Percentiles rank a stretch among this genome's conserved stretches.
These are phyloP conservation scores for Chaetodon trifascialis DNA, from an alignment of 2,113 vertebrate genomes.

Conservation along the genomic window DNA sequence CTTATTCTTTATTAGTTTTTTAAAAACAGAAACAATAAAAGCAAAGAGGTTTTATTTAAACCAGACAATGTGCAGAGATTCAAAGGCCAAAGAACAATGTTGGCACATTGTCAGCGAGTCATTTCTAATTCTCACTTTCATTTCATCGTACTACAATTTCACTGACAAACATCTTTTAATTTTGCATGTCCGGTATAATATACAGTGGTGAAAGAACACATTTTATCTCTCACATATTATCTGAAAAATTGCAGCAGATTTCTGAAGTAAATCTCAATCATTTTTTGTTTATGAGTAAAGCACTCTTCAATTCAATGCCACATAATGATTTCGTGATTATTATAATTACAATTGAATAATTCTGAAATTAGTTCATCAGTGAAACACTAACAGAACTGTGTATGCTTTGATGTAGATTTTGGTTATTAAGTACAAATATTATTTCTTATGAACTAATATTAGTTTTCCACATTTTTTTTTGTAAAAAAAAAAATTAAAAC, in stretches of 20 bases:
- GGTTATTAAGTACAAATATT: background rate
- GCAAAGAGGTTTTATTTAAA: background rate
- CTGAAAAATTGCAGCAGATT: background rate
- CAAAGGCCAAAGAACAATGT: background rate
- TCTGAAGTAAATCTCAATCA: background rate
- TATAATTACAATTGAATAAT: background rate
- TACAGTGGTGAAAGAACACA: too few species aligned
- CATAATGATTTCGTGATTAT: background rate
- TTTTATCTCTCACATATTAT: background rate
- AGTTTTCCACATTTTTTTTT: background rate
- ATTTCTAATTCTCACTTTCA: background rate
- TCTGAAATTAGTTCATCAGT: background rate
- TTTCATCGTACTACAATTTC: background rate
- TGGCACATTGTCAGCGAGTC: too few species aligned
- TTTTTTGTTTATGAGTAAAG: too few species aligned
- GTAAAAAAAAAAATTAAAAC: too few species aligned
- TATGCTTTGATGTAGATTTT: background rate
- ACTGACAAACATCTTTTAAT: background rate
- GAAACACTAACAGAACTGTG: background rate
- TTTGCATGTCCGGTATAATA: background rate
- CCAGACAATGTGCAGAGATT: background rate
- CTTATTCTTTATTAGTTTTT: conserved; percentile 65
- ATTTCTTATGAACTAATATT: background rate
- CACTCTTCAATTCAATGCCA: background rate
- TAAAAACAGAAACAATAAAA: conserved; percentile 3